Percentiles rank a stretch among this genome's conserved stretches.
Conservation (phyloP, 2,113 vertebrate species). For the mouse (Mus musculus) region GRCm39 chr2:42584001-42584500, state of each 20-base stretch:
- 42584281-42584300: not conserved
- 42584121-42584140: not conserved
- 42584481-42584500: conserved; percentile 16
- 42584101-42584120: conserved; percentile 21
- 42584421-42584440: not conserved
- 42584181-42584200: not conserved
- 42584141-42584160: not conserved
- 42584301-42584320: not conserved
- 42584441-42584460: not conserved
- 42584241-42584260: not conserved
- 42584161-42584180: not conserved
- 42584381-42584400: not conserved
- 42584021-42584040: conserved; percentile 19
- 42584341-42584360: not conserved
- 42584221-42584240: not conserved
- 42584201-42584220: not conserved
- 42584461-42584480: not conserved
- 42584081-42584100: not conserved
- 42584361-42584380: not conserved
- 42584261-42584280: not conserved
- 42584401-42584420: not conserved
- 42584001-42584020: conserved; percentile 22
- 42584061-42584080: not conserved
- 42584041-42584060: not conserved
- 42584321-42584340: not conserved